Base-by-base conservation (phyloP, 2,797 vertebrate species). In the Crocodylus rhombifer region DNA sequence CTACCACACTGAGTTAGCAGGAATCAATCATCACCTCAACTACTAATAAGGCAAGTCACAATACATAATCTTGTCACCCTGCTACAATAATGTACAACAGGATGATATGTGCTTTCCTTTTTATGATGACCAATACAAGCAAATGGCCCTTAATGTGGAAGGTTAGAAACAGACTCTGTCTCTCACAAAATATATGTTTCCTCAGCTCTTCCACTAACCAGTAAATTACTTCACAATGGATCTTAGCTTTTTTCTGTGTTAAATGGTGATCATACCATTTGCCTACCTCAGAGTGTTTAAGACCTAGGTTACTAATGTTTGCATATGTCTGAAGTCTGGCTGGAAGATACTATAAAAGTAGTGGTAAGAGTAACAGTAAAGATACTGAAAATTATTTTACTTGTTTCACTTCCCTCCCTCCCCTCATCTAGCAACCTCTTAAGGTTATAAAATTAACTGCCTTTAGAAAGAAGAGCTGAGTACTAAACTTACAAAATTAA, bases 381-480 rank as follows among this genome's bases (percentile, higher is more conserved):
- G 13, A 12, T 60, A 82, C 42, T 73, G 15, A 42, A 14, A 14
- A 42, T 73, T 42, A 71, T 71, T 71, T 74, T 75, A 33, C 5
- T 90, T 78, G 51, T 73, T 26, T 25, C 12, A 42, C 33, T 71
- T 5, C 4, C 69, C 51, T 51, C 36, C 25, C 69, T 21, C 26
- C 26, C 65, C 55, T 60, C 65, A 74, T 61, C 51, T 61, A 75
- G 33, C 5, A 61, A 30, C 30, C 17, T 5, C 12, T 77, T 0
- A 58, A 1, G 4, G 12, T 55, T 77, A 71, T 85, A 90, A 93
- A 95, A 83, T 63, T 51, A 94, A 87, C 51, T 5, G n/a, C 7
- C 28, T 1, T 30, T 65, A 90, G 69, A 94, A 95, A 92, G 56
- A 6, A 21, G 74, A 82, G 58, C 92, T 81, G 14, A 91, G 21